Conservation (phyloP, 2,888 invertebrate genomes). For the Apamea epomidion region DNA sequence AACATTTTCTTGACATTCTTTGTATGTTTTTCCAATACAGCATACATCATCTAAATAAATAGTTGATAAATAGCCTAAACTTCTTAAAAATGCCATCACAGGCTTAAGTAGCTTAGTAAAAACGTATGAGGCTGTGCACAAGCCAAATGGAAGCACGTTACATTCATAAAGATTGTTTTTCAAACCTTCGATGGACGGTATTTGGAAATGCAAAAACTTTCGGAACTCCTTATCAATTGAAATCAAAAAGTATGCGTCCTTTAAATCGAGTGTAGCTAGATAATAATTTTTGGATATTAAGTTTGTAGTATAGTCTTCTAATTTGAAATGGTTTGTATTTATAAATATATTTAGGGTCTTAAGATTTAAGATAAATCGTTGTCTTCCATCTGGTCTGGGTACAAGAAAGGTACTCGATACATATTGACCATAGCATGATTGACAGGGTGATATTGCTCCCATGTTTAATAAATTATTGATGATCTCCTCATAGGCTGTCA, state of each 20-base stretch:
- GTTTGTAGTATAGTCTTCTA: too few species aligned
- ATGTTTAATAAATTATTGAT: neutral
- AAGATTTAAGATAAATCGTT: too few species aligned
- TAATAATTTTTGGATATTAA: too few species aligned
- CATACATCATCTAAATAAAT: conserved; percentile 22
- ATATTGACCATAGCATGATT: neutral
- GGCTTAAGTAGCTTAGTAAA: conserved; percentile 1
- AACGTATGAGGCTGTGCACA: conserved; percentile 9
- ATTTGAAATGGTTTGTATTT: too few species aligned
- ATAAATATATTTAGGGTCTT: too few species aligned
- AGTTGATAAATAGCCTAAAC: conserved; percentile 13
- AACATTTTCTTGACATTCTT: conserved; percentile 3
- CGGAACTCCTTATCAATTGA: neutral
- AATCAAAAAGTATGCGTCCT: too few species aligned
- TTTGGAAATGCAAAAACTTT: neutral
- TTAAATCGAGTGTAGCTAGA: too few species aligned
- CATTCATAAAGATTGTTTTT: conserved; percentile 1
- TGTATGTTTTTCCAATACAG: conserved; percentile 2
- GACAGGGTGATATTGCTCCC: neutral
- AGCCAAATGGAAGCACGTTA: neutral
- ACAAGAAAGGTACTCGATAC: neutral
- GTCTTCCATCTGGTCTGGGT: too few species aligned
- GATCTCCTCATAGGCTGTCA: neutral
- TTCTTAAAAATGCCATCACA: conserved; percentile 14
- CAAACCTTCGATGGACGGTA: neutral